These are phyloP conservation scores for Drosophila niveifrons DNA, from an alignment of 2,888 invertebrate genomes.

Conservation along the genomic window DNA sequence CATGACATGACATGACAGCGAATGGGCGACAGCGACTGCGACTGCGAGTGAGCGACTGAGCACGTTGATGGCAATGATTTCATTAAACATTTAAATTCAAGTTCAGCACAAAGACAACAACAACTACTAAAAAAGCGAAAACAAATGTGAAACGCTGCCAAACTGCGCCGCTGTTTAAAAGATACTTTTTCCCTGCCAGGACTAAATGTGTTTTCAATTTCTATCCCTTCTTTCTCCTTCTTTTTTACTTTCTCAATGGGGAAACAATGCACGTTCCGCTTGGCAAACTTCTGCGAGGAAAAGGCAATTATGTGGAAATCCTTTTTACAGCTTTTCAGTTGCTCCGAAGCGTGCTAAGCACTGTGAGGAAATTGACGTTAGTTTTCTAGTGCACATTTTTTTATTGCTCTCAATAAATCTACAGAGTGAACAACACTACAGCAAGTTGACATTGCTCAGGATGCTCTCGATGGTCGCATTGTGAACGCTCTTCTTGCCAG, in stretches of 20 bases:
- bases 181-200: background rate
- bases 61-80: slow-evolving; percentile 71
- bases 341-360: background rate
- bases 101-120: slow-evolving; percentile 52
- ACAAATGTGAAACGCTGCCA: background rate
- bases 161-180: background rate
- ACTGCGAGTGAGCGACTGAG: slow-evolving; percentile 20
- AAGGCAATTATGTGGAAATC: slow-evolving; percentile 45
- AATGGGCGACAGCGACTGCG: slow-evolving; percentile 19
- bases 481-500: slow-evolving; percentile 23
- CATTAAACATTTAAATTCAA: slow-evolving; percentile 78
- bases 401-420: slow-evolving; percentile 54
- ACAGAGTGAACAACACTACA: slow-evolving; percentile 59
- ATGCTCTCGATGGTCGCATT: slow-evolving; percentile 78
- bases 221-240: too few species aligned
- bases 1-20: slow-evolving; percentile 40
- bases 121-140: too few species aligned
- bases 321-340: slow-evolving; percentile 16
- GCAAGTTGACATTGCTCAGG: slow-evolving; percentile 75
- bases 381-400: slow-evolving; percentile 36
- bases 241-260: background rate
- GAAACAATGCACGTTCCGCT: background rate
- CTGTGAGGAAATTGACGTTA: slow-evolving; percentile 21
- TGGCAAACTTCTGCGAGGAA: slow-evolving; percentile 9
- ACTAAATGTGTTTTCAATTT: background rate